Base-by-base conservation (phyloP, 2,888 invertebrate genomes). In the Megastigmus dorsalis region DNA sequence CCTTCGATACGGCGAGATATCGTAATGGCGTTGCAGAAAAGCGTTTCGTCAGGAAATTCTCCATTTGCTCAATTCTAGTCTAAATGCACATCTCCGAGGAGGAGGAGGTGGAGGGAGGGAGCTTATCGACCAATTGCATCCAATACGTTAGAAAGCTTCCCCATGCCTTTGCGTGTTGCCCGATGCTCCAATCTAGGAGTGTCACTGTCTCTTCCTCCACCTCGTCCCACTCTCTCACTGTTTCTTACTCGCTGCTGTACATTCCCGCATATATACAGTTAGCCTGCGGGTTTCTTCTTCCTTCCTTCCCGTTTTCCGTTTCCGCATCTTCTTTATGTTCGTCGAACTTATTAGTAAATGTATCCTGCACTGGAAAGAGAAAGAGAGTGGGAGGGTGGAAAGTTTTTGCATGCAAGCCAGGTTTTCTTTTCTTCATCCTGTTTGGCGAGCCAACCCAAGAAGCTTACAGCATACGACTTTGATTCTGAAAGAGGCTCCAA, bases 141-240 rank as follows among this genome's bases (percentile, higher is more conserved):
- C 79, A 79, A 81, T 81, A 80, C 73, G 78, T 81, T 79, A 78
- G 79, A 79, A 80, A 79, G 79, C 77, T 76, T 77, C 73, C 38
- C 41, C 48, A 20, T 38, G 33, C 50, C 28, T n/a, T 28, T 41
- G 38, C 43, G 26, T 23, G n/a, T 28, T 28, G 50, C 41, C 18
- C 28, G 10, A 38, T 20, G 15, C 71, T 63, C 36, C 52, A 63
- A 41, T 55, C 38, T 50, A 15, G 7, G 30, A 45, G 45, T 68
- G 62, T 63, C 62, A 28, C 63, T 74, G 28, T 52, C 38, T 38
- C 23, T 54, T 23, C 23, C 30, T n/a, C n/a, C n/a, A n/a, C 36
- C 45, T 43, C 52, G 5, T 30, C 6, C 45, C 18, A 18, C 20
- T 28, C 10, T 28, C 10, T 60, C 15, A 6, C 18, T 36, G 5